Conservation (phyloP, 2,888 invertebrate species). For the Adelognathus sp. region DNA sequence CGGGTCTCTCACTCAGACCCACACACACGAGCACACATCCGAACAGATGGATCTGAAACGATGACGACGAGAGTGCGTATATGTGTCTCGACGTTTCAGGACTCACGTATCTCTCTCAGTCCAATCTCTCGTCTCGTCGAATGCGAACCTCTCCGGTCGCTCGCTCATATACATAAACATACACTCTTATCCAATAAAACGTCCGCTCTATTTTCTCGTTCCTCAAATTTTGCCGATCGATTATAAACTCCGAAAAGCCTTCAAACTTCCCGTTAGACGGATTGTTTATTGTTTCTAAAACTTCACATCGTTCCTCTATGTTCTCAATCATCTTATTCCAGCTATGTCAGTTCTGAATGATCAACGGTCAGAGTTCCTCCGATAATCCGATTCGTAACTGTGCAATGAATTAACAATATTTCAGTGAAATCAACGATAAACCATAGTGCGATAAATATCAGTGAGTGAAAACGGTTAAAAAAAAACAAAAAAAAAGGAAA, state of each 20-base stretch:
- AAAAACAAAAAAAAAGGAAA: too few species aligned
- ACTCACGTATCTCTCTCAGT: constrained; percentile 57
- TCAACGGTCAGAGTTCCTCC: not conserved
- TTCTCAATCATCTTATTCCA: not conserved
- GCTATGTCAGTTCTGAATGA: not conserved
- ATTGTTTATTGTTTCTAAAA: not conserved
- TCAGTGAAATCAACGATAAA: not conserved
- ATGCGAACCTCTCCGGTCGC: constrained; percentile 42
- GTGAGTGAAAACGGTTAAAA: too few species aligned
- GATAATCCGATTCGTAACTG: not conserved
- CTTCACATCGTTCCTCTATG: too few species aligned
- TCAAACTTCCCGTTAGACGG: not conserved
- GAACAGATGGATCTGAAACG: constrained; percentile 40
- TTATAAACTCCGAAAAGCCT: not conserved
- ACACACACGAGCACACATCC: constrained; percentile 39
- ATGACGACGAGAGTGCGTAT: constrained; percentile 34
- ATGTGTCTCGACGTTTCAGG: constrained; percentile 37
- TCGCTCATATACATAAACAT: constrained; percentile 21
- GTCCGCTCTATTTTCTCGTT: not conserved
- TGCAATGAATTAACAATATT: not conserved
- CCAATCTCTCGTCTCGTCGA: constrained; percentile 55
- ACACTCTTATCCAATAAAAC: constrained; percentile 14
- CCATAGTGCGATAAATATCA: not conserved
- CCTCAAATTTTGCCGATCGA: constrained; percentile 10
- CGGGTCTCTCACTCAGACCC: constrained; percentile 52